A percentile compares a stretch with the other conserved stretches of the same genome.
These are phyloP conservation scores for Alauda arvensis DNA, from an alignment of 2,797 vertebrate species.

Conservation along the genomic window DNA sequence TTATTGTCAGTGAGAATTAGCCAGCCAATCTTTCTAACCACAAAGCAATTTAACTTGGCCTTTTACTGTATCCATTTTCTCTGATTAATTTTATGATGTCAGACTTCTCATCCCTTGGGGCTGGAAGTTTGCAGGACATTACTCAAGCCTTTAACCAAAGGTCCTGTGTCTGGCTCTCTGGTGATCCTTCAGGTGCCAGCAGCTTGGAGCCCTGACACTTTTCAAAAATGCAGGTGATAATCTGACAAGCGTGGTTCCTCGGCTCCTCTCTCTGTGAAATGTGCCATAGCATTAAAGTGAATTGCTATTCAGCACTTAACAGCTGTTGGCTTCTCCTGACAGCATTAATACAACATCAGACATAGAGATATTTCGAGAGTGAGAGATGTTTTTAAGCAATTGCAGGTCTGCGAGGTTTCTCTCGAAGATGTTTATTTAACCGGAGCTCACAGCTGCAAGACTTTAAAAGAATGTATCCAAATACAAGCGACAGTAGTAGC, in stretches of 20 bases:
- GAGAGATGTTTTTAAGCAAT: constrained; percentile 20
- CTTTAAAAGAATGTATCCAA: not conserved
- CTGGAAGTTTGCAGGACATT: not conserved
- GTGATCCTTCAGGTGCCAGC: not conserved
- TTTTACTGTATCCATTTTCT: constrained; percentile 35
- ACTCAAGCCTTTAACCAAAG: not conserved
- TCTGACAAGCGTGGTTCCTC: not conserved
- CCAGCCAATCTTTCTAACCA: constrained; percentile 22
- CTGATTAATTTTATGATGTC: constrained; percentile 20
- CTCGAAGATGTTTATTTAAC: constrained; percentile 14
- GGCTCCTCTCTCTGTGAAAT: not conserved
- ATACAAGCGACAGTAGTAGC: not conserved
- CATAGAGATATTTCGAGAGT: not conserved
- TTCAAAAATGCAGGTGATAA: not conserved
- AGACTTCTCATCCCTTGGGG: not conserved
- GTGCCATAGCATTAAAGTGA: not conserved
- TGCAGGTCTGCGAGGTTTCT: not conserved
- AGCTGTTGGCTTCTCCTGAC: constrained; percentile 15
- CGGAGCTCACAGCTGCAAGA: not conserved
- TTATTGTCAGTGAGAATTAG: constrained; percentile 29
- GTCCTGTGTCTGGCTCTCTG: not conserved
- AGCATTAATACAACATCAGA: not conserved
- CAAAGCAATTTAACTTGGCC: constrained; percentile 33
- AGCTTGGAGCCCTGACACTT: not conserved
- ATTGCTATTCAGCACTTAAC: not conserved